Conservation (phyloP, 2,797 vertebrate species). For the Muraenolepis orangiensis region DNA sequence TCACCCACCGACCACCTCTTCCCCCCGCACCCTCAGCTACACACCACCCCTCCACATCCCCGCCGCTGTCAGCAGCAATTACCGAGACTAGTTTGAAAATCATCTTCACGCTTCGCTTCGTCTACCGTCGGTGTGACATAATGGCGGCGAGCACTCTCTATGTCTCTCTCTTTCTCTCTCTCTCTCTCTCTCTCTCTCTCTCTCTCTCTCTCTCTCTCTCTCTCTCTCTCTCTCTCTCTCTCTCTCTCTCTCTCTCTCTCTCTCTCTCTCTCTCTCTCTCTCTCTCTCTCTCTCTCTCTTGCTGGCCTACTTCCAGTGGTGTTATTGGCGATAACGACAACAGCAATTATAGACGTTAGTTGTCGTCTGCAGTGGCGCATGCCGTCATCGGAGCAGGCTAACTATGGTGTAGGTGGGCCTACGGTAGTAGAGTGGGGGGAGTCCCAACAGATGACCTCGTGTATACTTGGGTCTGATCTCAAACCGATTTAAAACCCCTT, state of each 20-base stretch:
- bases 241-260: not conserved
- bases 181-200: slow-evolving; percentile 1
- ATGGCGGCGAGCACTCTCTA: slow-evolving; percentile 22
- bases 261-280: slow-evolving; percentile 3
- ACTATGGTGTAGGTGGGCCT: too few species aligned
- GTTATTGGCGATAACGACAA: too few species aligned
- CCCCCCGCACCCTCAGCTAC: slow-evolving; percentile 8
- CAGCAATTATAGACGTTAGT: not conserved
- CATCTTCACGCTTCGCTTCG: slow-evolving; percentile 49
- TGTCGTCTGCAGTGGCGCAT: not conserved
- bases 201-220: not conserved
- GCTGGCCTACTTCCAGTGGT: too few species aligned
- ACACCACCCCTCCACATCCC: slow-evolving; percentile 23
- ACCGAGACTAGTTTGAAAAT: slow-evolving; percentile 49
- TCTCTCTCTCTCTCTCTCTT: not conserved
- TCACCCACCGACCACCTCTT: slow-evolving; percentile 33
- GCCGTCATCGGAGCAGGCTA: too few species aligned
- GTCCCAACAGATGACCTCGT: too few species aligned
- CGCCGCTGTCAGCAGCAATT: slow-evolving; percentile 58
- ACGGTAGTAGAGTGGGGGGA: too few species aligned
- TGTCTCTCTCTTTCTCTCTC: too few species aligned
- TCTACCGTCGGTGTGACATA: slow-evolving; percentile 40
- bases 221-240: slow-evolving; percentile 2
- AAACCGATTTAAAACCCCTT: too few species aligned
- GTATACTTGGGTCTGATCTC: too few species aligned